These are phyloP conservation scores for Oscheius sp. DNA, from an alignment of 2,888 invertebrate species.

Conservation along the genomic window DNA sequence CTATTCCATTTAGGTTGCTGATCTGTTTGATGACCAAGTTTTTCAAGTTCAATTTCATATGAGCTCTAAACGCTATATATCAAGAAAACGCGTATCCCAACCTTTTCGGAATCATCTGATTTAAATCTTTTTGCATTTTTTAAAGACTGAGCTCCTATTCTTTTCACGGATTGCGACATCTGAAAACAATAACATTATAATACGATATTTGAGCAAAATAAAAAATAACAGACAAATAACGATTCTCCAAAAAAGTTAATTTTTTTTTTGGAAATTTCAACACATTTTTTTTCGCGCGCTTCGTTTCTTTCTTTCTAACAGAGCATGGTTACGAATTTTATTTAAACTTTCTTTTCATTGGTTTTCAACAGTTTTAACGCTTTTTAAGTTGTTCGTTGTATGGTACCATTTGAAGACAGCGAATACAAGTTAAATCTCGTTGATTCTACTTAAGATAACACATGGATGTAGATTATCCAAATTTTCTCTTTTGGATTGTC, in stretches of 20 bases:
- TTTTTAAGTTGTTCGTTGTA: too few relatives aligned
- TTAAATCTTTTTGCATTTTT: conserved; percentile 30
- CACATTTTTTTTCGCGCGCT: neutral
- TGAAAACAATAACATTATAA: neutral
- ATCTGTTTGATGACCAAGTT: conserved; percentile 21
- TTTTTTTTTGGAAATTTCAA: too few relatives aligned
- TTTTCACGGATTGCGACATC: conserved; percentile 29
- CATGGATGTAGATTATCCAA: too few relatives aligned
- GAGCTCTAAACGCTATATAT: conserved; percentile 11
- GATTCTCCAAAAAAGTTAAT: neutral
- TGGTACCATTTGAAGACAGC: too few relatives aligned
- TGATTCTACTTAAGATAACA: too few relatives aligned
- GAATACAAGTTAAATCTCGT: too few relatives aligned
- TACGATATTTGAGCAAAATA: neutral
- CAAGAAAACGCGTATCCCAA: neutral
- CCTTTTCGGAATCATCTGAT: conserved; percentile 26
- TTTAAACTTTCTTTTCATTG: too few relatives aligned
- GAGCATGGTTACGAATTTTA: too few relatives aligned
- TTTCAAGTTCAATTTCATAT: conserved; percentile 33
- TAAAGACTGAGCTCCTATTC: neutral
- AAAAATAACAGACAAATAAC: neutral
- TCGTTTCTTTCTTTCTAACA: neutral
- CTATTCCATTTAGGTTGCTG: conserved; percentile 31
- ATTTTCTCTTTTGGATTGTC: too few relatives aligned
- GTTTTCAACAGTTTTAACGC: too few relatives aligned